Base-by-base conservation (phyloP, 2,113 vertebrate species). In the Ramphastos sulfuratus region DNA sequence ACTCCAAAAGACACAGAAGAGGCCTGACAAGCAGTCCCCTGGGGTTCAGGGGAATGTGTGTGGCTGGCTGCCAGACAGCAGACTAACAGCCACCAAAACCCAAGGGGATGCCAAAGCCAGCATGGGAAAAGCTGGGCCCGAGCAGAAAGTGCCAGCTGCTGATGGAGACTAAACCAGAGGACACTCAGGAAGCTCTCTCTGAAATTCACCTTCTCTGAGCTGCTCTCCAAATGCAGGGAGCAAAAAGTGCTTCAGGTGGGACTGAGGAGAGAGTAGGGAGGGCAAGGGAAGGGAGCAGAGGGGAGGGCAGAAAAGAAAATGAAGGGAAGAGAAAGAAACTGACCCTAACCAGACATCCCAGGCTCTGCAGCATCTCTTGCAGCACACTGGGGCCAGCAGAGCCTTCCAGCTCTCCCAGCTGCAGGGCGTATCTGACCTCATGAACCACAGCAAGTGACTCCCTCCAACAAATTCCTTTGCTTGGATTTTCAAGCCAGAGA, bases 31-130 rank as follows among this genome's bases (percentile, higher is more conserved):
- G 2, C n/a, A n/a, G 23, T 56, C 33, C 33, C 16, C 30, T 12
- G 12, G 5, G 2, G 1, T 6, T 1, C 1, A 2, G 5, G n/a
- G 1, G 9, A 17, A 42, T 56, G 12, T 42, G 15, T 12, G 23
- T 14, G 54, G 15, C 20, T 35, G 23, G 8, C n/a, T 31, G 8
- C 59, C 6, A 4, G 39, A 54, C 20, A 50, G 48, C 48, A 50
- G 48, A 23, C 48, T 23, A 50, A 50, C 48, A 50, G 48, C 48
- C 48, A 50, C 48, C 48, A 50, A 50, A 50, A 48, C 21, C 48
- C 48, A 48, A 48, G 21, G 48, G 48, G 21, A 48, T 48, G 48
- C 48, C 48, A 48, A 48, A 23, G 48, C 48, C 21, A 50, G 48
- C 48, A 50, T 50, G 48, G 48, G 48, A 23, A 50, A 21, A 12